Base-by-base conservation (phyloP, 2,113 vertebrate genomes). In the Gracilinanus agilis region DNA sequence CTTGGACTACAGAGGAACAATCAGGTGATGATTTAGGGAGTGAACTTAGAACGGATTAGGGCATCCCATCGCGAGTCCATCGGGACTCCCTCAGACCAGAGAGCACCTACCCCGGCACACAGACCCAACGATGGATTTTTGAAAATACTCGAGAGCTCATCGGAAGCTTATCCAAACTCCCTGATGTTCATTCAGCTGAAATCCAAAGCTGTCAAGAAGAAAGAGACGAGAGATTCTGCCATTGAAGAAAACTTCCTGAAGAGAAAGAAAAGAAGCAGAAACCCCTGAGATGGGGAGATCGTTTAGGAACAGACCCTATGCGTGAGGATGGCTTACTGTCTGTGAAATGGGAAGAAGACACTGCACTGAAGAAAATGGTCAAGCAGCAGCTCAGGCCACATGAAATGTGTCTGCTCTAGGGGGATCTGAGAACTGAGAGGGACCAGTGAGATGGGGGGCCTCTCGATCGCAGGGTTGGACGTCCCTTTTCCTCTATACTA, bases 21-120 rank as follows among this genome's bases (percentile, higher is more conserved):
- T 58, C n/a, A n/a, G 56, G 54, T 90, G 29, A 90, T 95, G 95
- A 91, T 54, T 90, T 97, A 95, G 9, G 91, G 49, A 54, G 92
- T 92, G 89, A 91, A 94, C 95, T 92, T 91, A 93, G 40, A 75
- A 27, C 93, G 29, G 89, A 54, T 92, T 54, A 23, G 88, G n/a
- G n/a, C n/a, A n/a, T n/a, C 90, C 54, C 58, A 94, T 94, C 92
- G 90, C 88, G 92, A 93, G 94, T 89, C 24, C 55, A 93, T 54
- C 13, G 61, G 90, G 83, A 24, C 94, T 93, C 23, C 61, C 54
- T 67, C 40, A 27, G 92, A 90, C 53, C 49, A 49, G 24, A 54
- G 94, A 96, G 16, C 61, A 3, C 10, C 92, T 61, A 3, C 10
- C 92, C 1, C 25, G 83, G 13, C 44, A 94, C 93, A 29, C 8